phyloP scores from a whole-genome alignment of 1,140 invertebrate genomes.

The Liolophura sinensis region DNA sequence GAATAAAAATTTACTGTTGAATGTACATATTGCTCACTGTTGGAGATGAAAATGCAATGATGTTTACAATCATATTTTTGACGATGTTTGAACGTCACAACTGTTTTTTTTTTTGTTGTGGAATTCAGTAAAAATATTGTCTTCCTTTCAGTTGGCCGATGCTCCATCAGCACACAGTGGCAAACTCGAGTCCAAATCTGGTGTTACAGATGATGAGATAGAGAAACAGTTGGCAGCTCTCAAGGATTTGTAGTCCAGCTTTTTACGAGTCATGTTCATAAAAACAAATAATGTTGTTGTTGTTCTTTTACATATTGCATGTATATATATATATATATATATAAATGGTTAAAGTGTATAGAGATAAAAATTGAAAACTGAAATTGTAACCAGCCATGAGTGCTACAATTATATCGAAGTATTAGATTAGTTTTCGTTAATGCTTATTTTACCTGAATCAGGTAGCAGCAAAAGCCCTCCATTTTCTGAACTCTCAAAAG shows the following conservation, averaged over 20 bases:
- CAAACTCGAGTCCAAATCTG: slow-evolving; percentile 64
- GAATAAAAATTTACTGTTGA: not conserved
- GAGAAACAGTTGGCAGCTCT: slow-evolving; percentile 77
- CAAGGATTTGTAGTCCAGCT: slow-evolving; percentile 59
- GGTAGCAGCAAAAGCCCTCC: too few species aligned
- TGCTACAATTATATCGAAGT: too few species aligned
- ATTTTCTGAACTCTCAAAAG: too few species aligned
- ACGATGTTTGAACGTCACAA: too few species aligned
- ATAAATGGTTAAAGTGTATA: too few species aligned
- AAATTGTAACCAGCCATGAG: too few species aligned
- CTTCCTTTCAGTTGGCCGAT: slow-evolving; percentile 55
- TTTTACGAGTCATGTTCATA: slow-evolving; percentile 29
- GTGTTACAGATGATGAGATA: slow-evolving; percentile 70
- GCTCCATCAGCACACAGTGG: slow-evolving; percentile 67
- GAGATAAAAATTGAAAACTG: too few species aligned
- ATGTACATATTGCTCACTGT: not conserved
- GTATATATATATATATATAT: too few species aligned
- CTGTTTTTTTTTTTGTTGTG: slow-evolving; percentile 6
- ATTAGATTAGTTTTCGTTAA: too few species aligned
- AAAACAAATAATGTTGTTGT: not conserved
- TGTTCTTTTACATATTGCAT: slow-evolving; percentile 10
- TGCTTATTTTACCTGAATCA: too few species aligned
- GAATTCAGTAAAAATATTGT: slow-evolving; percentile 4
- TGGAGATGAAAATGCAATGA: not conserved
- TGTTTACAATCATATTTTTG: too few species aligned